Conservation (phyloP, 2,888 invertebrate species). For the Celastrina argiolus region DNA sequence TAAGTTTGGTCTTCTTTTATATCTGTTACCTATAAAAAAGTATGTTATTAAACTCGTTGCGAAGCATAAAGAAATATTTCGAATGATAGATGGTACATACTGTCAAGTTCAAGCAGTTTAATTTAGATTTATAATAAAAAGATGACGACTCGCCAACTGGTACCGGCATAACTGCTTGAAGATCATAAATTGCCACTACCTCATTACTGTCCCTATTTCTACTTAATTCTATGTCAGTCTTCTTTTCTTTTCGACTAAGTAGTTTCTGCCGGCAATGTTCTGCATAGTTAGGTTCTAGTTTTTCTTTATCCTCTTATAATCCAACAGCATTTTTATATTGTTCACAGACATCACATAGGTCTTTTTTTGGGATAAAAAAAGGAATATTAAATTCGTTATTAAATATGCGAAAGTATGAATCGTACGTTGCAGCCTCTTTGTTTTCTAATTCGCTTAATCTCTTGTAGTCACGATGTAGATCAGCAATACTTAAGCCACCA, state of each 20-base stretch:
- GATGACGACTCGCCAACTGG: not conserved
- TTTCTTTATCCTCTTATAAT: not conserved
- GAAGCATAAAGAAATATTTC: no score
- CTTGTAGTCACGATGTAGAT: constrained; percentile 12
- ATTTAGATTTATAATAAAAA: not conserved
- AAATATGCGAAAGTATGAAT: constrained; percentile 22
- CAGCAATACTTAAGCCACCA: not conserved
- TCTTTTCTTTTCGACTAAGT: not conserved
- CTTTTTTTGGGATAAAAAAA: constrained; percentile 23
- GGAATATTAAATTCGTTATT: constrained; percentile 21
- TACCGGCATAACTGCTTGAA: not conserved
- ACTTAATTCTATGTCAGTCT: not conserved
- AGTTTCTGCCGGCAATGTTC: not conserved
- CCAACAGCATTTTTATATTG: constrained; percentile 40
- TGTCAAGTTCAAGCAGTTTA: no score
- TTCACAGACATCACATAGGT: constrained; percentile 35
- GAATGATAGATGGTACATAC: no score
- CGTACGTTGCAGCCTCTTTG: constrained; percentile 20
- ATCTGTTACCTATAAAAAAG: not conserved
- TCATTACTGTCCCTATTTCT: not conserved
- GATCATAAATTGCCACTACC: not conserved
- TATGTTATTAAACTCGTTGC: no score
- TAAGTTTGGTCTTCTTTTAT: not conserved
- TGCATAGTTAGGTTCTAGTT: not conserved
- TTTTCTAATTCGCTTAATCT: not conserved